These are phyloP conservation scores for Parascotia fuliginaria DNA, from an alignment of 2,888 invertebrate genomes.

Conservation along the genomic window DNA sequence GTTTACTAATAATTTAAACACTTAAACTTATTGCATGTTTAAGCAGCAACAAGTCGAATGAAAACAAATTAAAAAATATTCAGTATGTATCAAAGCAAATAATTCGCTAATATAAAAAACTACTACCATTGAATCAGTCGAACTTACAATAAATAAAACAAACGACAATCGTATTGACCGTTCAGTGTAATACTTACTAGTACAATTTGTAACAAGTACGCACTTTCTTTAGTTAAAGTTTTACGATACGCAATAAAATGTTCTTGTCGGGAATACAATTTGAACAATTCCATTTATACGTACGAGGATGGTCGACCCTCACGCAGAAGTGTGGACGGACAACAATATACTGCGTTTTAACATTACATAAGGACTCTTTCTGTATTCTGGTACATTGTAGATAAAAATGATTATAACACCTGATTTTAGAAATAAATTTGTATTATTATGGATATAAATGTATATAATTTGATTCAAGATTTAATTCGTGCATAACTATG, in stretches of 20 bases:
- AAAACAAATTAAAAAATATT: neutral
- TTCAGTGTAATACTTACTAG: conserved; percentile 5
- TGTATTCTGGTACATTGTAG: too few species aligned
- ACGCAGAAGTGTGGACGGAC: neutral
- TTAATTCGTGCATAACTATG: too few species aligned
- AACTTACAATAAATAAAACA: conserved; percentile 19
- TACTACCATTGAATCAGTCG: neutral
- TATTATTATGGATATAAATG: too few species aligned
- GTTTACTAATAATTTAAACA: too few species aligned
- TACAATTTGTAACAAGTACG: conserved; percentile 21
- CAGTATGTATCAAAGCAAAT: neutral
- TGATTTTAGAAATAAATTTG: too few species aligned
- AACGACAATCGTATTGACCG: conserved; percentile 18
- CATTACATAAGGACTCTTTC: neutral
- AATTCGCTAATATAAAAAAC: neutral
- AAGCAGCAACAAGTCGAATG: too few species aligned
- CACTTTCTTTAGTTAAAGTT: conserved; percentile 32
- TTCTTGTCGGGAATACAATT: conserved; percentile 20
- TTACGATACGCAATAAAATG: conserved; percentile 31
- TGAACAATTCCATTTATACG: conserved; percentile 14
- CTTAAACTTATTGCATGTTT: too few species aligned
- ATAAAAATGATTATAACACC: too few species aligned
- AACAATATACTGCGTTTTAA: neutral
- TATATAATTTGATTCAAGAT: too few species aligned
- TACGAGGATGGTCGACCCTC: neutral